Conservation (phyloP, 2,888 invertebrate species). For the Heliconius ismenius region DNA sequence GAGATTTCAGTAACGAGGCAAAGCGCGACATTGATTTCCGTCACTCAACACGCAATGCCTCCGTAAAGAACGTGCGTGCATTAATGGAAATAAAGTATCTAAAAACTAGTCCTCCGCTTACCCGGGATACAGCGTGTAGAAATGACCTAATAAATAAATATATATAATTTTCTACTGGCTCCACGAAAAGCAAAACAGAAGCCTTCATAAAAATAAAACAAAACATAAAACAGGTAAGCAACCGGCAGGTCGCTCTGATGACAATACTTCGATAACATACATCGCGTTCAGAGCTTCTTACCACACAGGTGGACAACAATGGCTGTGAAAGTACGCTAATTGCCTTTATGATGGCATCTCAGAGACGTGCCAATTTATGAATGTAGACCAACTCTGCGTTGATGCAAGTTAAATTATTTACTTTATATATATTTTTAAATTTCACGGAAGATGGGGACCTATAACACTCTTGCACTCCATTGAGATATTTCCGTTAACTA, state of each 20-base stretch:
- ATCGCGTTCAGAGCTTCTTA: not conserved
- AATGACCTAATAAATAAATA: too few species aligned
- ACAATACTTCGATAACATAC: constrained; percentile 15
- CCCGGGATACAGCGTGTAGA: too few species aligned
- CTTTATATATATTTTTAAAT: not conserved
- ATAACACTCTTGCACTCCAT: too few species aligned
- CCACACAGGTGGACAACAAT: constrained; percentile 23
- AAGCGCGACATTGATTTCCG: too few species aligned
- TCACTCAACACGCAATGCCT: too few species aligned
- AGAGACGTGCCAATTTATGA: constrained; percentile 31
- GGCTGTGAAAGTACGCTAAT: constrained; percentile 44
- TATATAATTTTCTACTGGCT: too few species aligned
- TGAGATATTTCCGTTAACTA: too few species aligned
- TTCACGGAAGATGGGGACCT: too few species aligned
- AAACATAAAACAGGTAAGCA: not conserved
- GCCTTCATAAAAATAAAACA: not conserved
- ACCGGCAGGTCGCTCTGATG: not conserved
- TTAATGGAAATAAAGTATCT: too few species aligned
- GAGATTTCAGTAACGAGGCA: too few species aligned
- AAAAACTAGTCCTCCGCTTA: too few species aligned
- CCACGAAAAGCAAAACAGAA: not conserved
- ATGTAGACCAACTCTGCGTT: constrained; percentile 5
- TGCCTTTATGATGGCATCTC: constrained; percentile 41
- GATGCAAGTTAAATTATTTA: constrained; percentile 49
- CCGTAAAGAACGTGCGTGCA: too few species aligned